Conservation (phyloP, 2,113 vertebrate species). For the Climacteris rufus region DNA sequence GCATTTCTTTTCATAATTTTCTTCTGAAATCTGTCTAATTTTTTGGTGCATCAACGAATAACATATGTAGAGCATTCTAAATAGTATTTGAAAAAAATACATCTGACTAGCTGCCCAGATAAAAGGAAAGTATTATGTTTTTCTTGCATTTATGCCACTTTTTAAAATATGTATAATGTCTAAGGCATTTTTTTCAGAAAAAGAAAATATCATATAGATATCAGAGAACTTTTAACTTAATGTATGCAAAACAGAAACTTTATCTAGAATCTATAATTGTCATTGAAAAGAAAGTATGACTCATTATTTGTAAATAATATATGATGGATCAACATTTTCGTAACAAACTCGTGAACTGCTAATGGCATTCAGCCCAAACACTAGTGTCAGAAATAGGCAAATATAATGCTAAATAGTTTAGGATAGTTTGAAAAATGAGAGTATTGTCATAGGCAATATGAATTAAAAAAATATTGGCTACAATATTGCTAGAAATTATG, state of each 20-base stretch:
- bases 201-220: background rate
- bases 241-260: background rate
- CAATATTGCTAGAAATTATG: background rate
- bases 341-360: background rate
- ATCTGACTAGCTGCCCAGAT: background rate
- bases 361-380: background rate
- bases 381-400: background rate
- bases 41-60: background rate
- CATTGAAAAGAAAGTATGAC: background rate
- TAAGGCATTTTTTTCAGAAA: background rate
- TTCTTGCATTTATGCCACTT: background rate
- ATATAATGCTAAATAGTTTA: background rate
- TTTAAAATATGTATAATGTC: background rate
- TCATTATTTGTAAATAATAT: background rate
- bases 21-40: background rate
- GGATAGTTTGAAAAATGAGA: background rate
- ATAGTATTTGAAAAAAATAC: background rate
- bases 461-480: background rate
- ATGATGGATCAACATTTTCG: background rate
- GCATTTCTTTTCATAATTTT: background rate
- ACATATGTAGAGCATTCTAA: background rate
- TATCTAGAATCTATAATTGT: background rate
- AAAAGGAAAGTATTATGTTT: background rate
- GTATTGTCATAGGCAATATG: fast-evolving
- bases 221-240: background rate